These are phyloP conservation scores for Pelmatolapia mariae DNA, from an alignment of 2,113 vertebrate species.

Conservation along the genomic window DNA sequence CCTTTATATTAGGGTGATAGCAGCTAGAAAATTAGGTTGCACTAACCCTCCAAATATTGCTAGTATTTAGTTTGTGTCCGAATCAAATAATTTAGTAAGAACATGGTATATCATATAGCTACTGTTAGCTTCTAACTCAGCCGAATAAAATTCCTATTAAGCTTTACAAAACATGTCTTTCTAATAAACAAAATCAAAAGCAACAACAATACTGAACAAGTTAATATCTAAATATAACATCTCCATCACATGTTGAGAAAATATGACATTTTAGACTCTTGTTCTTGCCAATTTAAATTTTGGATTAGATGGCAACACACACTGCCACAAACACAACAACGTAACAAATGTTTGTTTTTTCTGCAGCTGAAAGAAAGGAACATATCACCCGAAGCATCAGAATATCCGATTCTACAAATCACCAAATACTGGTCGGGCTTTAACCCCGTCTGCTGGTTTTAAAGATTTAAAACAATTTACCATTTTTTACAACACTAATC, in stretches of 20 bases:
- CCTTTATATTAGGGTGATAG: background rate
- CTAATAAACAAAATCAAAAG: background rate
- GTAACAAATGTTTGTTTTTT: background rate
- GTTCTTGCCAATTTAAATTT: rapidly evolving
- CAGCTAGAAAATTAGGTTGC: background rate
- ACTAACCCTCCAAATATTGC: background rate
- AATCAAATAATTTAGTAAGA: rapidly evolving
- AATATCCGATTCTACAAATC: background rate
- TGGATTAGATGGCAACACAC: background rate
- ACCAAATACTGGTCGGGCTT: rapidly evolving
- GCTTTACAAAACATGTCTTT: background rate
- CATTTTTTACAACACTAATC: background rate
- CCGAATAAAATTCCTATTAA: background rate
- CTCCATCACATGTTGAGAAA: background rate
- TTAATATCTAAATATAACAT: background rate
- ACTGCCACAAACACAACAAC: background rate
- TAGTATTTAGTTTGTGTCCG: background rate
- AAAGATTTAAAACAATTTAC: background rate
- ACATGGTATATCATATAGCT: background rate
- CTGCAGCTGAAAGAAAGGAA: background rate
- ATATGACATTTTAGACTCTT: background rate
- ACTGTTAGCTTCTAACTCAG: rapidly evolving
- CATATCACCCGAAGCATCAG: background rate
- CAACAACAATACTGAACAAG: background rate
- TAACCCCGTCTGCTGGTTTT: background rate